These are phyloP conservation scores for Xiphias gladius DNA, from an alignment of 2,113 vertebrate species.

Conservation along the genomic window DNA sequence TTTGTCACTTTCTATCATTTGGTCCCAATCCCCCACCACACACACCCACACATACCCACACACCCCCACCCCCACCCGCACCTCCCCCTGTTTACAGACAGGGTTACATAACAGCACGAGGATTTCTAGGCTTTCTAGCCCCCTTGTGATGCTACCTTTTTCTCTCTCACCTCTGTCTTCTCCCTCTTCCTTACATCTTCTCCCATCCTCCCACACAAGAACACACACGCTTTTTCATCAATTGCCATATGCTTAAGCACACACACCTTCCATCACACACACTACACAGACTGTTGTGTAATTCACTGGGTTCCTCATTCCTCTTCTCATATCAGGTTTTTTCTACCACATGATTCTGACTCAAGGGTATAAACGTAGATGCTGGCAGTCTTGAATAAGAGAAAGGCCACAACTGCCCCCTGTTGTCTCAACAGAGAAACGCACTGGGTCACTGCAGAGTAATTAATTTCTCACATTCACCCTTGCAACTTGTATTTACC, in stretches of 20 bases:
- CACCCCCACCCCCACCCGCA: slow-evolving; percentile 35
- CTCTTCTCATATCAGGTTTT: slow-evolving; percentile 55
- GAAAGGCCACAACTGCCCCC: slow-evolving; percentile 77
- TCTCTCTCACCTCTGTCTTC: slow-evolving; percentile 21
- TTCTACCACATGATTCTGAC: slow-evolving; percentile 49
- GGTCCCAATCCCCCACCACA: slow-evolving; percentile 32
- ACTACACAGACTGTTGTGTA: slow-evolving; percentile 61
- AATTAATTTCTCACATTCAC: slow-evolving; percentile 34
- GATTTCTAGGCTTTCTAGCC: slow-evolving; percentile 72
- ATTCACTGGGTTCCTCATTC: slow-evolving; percentile 57
- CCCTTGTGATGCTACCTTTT: slow-evolving; percentile 32
- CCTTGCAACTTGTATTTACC: not conserved
- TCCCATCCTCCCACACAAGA: slow-evolving; percentile 2
- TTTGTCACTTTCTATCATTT: slow-evolving; percentile 79
- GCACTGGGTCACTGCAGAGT: slow-evolving; percentile 55
- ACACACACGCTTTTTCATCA: slow-evolving; percentile 14
- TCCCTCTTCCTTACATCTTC: slow-evolving; percentile 21
- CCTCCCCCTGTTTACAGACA: slow-evolving; percentile 60
- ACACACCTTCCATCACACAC: slow-evolving; percentile 53
- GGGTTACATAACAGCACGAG: slow-evolving; percentile 76
- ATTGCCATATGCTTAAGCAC: slow-evolving; percentile 52
- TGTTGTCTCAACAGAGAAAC: slow-evolving; percentile 64
- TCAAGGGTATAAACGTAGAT: slow-evolving; percentile 3
- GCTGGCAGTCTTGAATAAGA: not conserved
- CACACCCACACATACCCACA: slow-evolving; percentile 13